Base-by-base conservation (phyloP, 2,797 vertebrate genomes). In the Molossus molossus region DNA sequence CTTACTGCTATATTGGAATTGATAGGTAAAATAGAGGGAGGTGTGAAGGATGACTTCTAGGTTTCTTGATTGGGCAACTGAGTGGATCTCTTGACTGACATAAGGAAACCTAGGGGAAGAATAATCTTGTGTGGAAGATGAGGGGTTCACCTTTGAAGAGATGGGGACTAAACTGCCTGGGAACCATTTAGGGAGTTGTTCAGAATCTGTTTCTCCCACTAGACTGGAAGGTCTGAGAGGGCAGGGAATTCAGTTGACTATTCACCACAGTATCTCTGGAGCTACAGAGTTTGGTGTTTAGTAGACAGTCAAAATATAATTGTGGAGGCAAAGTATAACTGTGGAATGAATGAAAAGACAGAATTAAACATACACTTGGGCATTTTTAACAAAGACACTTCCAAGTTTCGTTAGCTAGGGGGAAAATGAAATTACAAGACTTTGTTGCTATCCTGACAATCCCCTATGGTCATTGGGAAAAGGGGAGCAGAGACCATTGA, bases 401-500 rank as follows among this genome's bases (percentile, higher is more conserved):
- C 33, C 73, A 90, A 92, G 40, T 81, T 18, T 85, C 55, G 73
- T 81, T 94, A 75, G 25, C 25, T 79, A 85, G 60, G 55, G 18
- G 58, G 6, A 75, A 94, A 94, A 94, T 80, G 65, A 94, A 33
- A 89, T 69, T 90, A 57, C 86, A 79, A 69, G 27, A 84, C 21
- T 70, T 85, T 73, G 6, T 82, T 81, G 64, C 23, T 85, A 83
- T 12, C 50, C 60, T 87, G 33, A 57, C 70, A 86, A n/a, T 9
- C 6, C 9, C 12, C 14, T 29, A 29, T 79, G 53, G 20, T 20
- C 77, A 88, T 64, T 60, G 11, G 23, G n/a, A 40, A 92, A 67
- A 40, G 17, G 50, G 62, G 25, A 67, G n/a, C 12, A 85, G 87
- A 85, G 57, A 73, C 85, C 18, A 50, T 4, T 94, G 33, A 77